Conservation (phyloP, 2,113 vertebrate species). For the Peromyscus leucopus region DNA sequence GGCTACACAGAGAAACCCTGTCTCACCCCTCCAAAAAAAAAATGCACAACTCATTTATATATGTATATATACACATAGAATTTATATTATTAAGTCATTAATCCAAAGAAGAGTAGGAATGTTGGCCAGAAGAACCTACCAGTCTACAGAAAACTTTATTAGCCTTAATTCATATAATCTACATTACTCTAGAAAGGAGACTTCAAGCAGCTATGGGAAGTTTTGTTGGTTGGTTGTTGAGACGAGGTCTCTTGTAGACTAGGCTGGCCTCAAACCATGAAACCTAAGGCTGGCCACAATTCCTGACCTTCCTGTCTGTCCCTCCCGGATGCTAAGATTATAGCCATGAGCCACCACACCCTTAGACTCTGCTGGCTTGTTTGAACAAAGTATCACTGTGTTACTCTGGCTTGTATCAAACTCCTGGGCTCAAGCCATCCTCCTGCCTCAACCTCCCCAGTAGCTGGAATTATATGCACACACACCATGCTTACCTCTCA, state of each 20-base stretch:
- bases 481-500: neutral
- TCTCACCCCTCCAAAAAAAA: neutral
- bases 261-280: neutral
- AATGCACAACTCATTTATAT: neutral
- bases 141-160: neutral
- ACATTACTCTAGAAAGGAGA: neutral
- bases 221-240: neutral
- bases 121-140: slow-evolving; percentile 2
- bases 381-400: neutral
- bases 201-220: neutral
- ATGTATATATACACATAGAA: neutral
- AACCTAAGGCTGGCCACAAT: neutral
- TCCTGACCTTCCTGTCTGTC: neutral
- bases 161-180: neutral
- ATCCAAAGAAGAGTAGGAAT: neutral
- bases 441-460: neutral
- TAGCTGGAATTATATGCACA: neutral
- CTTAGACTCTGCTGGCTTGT: neutral
- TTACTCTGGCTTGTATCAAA: neutral
- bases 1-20: neutral
- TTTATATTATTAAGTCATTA: slow-evolving; percentile 33
- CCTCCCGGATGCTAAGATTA: neutral
- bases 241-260: neutral
- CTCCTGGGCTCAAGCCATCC: neutral
- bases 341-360: neutral